Evolutionary conservation across 2,888 invertebrate species (phyloP).

Genomic region (Drosophila neutralis): DNA sequence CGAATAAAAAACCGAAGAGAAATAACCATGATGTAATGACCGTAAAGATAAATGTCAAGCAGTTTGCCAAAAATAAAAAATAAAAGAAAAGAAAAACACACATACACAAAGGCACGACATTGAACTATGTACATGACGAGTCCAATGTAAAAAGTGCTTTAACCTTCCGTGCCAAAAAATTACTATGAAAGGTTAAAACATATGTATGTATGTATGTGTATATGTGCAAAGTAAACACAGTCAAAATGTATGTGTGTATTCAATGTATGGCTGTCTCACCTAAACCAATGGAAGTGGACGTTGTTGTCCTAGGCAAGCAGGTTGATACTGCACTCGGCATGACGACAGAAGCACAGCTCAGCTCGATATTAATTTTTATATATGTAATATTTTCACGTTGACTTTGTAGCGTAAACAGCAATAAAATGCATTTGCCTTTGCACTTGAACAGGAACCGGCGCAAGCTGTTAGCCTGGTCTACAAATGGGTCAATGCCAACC

Average conservation of each 20-base stretch:
- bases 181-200: conserved; percentile 37
- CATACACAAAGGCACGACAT: background rate
- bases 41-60: conserved; percentile 11
- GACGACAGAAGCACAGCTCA: conserved; percentile 20
- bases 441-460: conserved; percentile 21
- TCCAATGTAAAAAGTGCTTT: conserved; percentile 63
- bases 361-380: conserved; percentile 23
- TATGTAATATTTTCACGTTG: conserved; percentile 17
- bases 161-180: conserved; percentile 66
- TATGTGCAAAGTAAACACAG: background rate
- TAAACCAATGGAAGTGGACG: conserved; percentile 12
- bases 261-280: conserved; percentile 44
- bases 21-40: conserved; percentile 10
- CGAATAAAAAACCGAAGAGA: background rate
- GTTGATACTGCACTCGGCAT: conserved; percentile 62
- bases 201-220: background rate
- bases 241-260: background rate
- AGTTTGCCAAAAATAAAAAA: conserved; percentile 15
- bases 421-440: conserved; percentile 20
- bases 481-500: conserved; percentile 68
- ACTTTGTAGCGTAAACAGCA: conserved; percentile 7
- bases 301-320: conserved; percentile 50
- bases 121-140: conserved; percentile 36
- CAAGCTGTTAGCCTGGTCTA: background rate
- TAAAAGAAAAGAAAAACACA: background rate